Evolutionary conservation across 2,113 vertebrate genomes (phyloP).

Genomic region (Ptilorrhoa leucosticta): DNA sequence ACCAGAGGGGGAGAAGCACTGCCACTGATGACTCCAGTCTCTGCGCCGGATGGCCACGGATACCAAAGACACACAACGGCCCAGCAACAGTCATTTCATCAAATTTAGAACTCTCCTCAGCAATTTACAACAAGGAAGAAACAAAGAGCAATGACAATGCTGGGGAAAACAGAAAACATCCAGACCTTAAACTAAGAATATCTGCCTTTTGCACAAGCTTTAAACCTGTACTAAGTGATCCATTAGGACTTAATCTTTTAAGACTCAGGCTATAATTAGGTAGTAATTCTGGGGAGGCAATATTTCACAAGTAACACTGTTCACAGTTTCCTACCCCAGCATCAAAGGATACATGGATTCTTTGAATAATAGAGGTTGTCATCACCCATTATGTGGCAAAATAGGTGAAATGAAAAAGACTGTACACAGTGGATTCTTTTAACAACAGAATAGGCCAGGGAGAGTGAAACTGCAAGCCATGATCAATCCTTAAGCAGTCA

Average conservation of each 20-base stretch:
- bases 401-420: background rate
- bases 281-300: background rate
- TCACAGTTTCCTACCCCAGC: background rate
- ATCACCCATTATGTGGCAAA: background rate
- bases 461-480: background rate
- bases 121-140: background rate
- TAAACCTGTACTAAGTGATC: background rate
- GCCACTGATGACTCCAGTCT: background rate
- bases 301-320: background rate
- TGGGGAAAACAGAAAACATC: background rate
- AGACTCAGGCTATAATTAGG: background rate
- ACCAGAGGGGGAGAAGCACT: background rate
- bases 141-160: background rate
- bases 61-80: background rate
- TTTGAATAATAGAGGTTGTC: background rate
- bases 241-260: background rate
- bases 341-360: background rate
- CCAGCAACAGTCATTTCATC: accelerated
- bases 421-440: background rate
- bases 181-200: background rate
- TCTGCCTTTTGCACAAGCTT: background rate
- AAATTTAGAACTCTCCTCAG: background rate
- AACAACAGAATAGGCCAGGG: background rate
- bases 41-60: background rate
- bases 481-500: background rate